A percentile compares a stretch with the other conserved stretches of the same genome.
Conservation (phyloP, 2,113 vertebrate genomes). For the Bos taurus region ARS-UCD2.0 NC_037351.1:21433501-21434000, state of each 20-base stretch:
- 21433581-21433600: neutral
- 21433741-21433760: neutral
- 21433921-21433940: neutral
- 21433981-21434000: conserved; percentile 4
- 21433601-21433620: neutral
- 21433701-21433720: neutral
- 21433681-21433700: neutral
- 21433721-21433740: neutral
- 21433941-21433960: neutral
- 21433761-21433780: neutral
- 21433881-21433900: neutral
- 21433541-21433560: neutral
- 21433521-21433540: neutral
- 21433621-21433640: neutral
- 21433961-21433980: neutral
- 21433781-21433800: neutral
- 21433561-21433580: neutral
- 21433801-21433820: neutral
- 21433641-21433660: neutral
- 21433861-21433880: neutral
- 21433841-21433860: neutral
- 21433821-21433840: neutral
- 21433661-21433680: neutral
- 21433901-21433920: neutral
- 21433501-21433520: neutral